Base-by-base conservation (phyloP, 1,140 invertebrate genomes). In the Halyomorpha halys region DNA sequence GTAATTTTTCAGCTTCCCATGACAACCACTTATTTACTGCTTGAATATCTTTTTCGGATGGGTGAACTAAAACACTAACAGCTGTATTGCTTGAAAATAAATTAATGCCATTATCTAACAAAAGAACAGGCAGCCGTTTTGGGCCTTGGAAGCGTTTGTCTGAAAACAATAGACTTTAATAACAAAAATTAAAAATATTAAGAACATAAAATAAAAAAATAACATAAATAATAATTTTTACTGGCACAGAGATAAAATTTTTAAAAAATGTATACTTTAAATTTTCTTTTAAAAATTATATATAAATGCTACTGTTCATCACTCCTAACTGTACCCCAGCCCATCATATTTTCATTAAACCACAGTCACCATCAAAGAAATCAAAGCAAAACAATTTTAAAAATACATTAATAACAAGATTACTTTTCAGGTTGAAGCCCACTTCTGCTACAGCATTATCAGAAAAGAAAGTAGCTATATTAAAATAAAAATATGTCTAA, bases 1-100 rank as follows among this genome's bases (percentile, higher is more conserved):
- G 51, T 53, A 77, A 67, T 49, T 72, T 64, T 51, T 69, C 63
- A 56, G 74, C 69, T 67, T 79, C 76, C 75, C 76, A 78, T 64
- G 76, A 74, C 19, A 72, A 51, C 71, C 71, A 72, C 18, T 68
- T 64, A 39, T 72, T 65, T 13, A 69, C 68, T 67, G 39, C 27
- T 62, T 62, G 44, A 59, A 56, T 49, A 27, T 34, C 27, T 5
- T 30, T 47, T 21, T 65, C 23, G 8, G 21, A 11, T 21, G 70
- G 67, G 47, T 66, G 66, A 62, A 65, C 68, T 2, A 72, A 19
- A 59, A 56, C 67, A 23, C 56, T 21, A 47, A 49, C 51, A 39
- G 65, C 67, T 25, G 69, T 63, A 66, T 71, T 72, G 45, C 64
- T 67, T 18, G 69, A 71, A 61, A 71, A 71, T 54, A 72, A 54